Base-by-base conservation (phyloP, 2,797 vertebrate genomes). In the Arrhamphus sclerolepis region DNA sequence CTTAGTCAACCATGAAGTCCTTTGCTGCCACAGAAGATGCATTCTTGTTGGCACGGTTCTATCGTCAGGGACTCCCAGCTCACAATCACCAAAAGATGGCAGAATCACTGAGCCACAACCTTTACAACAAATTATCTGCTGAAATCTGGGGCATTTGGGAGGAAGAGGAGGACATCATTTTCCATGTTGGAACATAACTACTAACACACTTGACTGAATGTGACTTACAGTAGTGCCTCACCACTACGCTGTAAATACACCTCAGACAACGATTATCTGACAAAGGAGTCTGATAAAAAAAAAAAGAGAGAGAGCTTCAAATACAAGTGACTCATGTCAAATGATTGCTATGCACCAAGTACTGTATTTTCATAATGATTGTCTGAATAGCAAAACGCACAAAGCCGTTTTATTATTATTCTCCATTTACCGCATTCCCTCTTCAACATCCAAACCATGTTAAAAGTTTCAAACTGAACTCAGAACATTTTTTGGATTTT, bases 1-100 rank as follows among this genome's bases (percentile, higher is more conserved):
- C 22, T 40, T 53, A 24, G 34, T 40, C 50, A 53, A 39, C 34
- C 34, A 40, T 53, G 20, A 53, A 40, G 22, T 40, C 14, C 34
- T 53, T 53, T 24, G 9, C 34, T 24, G 20, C 50, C 17, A 53
- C 38, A 24, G 19, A 9, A 53, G 24, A 53, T 16, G 11, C 21
- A 38, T 22, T 21, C 19, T 52, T 40, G 19, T 39, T 52, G 9
- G 20, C 4, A 10, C 34, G 20, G 39, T 17, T 22, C 34, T n/a
- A 38, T 53, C 21, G 16, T 40, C 21, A 52, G 31, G 20, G 31
- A 52, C 19, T 22, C 13, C 3, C 31, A 38, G 49, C 31, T 52
- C 49, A 52, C 19, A 52, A 22, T 21, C 19, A 40, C 22, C 20
- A 11, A 17, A 53, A 17, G 16, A 53, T 24, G 20, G 38, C 22